phyloP scores from a whole-genome alignment of 2,888 invertebrate genomes.

The Drosophila barbarae region DNA sequence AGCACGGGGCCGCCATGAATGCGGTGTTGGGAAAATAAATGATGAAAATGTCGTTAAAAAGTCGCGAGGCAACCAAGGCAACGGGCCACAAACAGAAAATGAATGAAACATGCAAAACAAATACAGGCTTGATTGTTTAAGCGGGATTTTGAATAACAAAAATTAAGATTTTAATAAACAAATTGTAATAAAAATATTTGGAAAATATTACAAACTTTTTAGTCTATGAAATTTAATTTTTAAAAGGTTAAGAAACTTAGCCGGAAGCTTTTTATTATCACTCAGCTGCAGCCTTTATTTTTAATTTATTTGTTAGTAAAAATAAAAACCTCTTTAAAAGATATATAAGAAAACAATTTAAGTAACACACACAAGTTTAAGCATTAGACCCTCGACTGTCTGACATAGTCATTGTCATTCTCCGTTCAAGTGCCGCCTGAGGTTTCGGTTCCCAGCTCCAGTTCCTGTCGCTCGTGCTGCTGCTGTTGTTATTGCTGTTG shows the following conservation, averaged over 20 bases:
- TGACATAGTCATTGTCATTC: constrained; percentile 11
- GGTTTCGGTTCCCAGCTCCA: constrained; percentile 36
- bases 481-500: constrained; percentile 8
- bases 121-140: constrained; percentile 8
- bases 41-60: constrained; percentile 60
- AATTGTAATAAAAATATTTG: neutral
- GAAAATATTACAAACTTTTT: neutral
- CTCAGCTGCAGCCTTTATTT: too few relatives aligned
- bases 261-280: too few relatives aligned
- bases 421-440: constrained; percentile 32
- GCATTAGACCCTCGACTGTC: constrained; percentile 1
- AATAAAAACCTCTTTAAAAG: too few relatives aligned
- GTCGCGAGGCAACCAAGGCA: constrained; percentile 41
- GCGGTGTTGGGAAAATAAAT: constrained; percentile 62
- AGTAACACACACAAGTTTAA: neutral
- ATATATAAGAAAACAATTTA: neutral
- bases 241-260: neutral
- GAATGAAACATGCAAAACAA: constrained; percentile 3
- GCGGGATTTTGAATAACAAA: neutral
- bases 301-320: neutral
- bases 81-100: constrained; percentile 26
- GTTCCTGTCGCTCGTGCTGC: constrained; percentile 1
- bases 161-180: neutral
- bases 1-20: constrained; percentile 39
- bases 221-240: rapidly evolving